Evolutionary conservation across 1,140 invertebrate genomes (phyloP).

Genomic region (Drosophila sulfurigaster): DNA sequence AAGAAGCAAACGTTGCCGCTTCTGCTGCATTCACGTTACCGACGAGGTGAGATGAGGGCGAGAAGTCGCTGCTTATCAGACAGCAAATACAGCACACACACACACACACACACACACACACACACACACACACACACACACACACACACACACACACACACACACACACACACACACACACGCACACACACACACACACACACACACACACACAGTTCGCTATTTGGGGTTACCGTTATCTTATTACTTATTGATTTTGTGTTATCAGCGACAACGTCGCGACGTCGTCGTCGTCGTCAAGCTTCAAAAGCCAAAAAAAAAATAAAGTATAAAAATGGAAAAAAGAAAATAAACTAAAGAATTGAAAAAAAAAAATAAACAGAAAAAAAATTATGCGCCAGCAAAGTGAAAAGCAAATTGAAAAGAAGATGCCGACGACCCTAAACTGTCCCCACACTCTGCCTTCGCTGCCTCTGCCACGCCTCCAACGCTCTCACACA

Average conservation of each 20-base stretch:
- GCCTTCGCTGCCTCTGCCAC: background rate
- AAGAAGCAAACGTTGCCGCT: slow-evolving; percentile 7
- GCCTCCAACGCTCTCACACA: background rate
- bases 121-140: slow-evolving; percentile 13
- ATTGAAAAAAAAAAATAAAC: slow-evolving; percentile 15
- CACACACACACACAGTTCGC: slow-evolving; percentile 22
- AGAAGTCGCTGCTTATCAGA: slow-evolving; percentile 51
- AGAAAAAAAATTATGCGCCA: slow-evolving; percentile 29
- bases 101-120: slow-evolving; percentile 27
- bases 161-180: slow-evolving; percentile 18
- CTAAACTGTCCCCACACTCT: background rate
- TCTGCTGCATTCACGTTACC: slow-evolving; percentile 37
- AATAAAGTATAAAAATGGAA: slow-evolving; percentile 25
- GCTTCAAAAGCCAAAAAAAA: slow-evolving; percentile 28
- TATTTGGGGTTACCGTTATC: slow-evolving; percentile 72
- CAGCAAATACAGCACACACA: slow-evolving; percentile 32
- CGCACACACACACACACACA: slow-evolving; percentile 24
- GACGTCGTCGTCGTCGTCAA: slow-evolving; percentile 1
- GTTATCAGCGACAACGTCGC: slow-evolving; percentile 60
- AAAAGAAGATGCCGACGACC: slow-evolving; percentile 57
- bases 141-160: slow-evolving; percentile 4
- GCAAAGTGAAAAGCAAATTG: slow-evolving; percentile 55
- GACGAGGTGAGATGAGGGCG: background rate
- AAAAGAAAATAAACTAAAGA: slow-evolving; percentile 21
- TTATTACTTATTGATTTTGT: slow-evolving; percentile 78